phyloP scores from a whole-genome alignment of 92 coral and sea anemone species.

The Heliopora coerulea region DNA sequence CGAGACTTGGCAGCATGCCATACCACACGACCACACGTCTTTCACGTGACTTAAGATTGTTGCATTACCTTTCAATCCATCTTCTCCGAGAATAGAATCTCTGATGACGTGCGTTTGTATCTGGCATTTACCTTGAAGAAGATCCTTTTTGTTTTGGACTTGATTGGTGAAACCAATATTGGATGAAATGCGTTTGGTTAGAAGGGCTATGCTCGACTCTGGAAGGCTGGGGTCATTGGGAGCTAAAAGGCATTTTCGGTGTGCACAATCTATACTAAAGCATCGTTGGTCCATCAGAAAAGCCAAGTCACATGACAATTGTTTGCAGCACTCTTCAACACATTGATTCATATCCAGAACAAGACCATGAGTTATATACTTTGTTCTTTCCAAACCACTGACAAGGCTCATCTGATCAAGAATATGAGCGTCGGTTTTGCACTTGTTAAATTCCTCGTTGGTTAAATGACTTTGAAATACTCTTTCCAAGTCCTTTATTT shows the following conservation, averaged over 20 bases:
- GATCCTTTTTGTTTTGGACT: not conserved
- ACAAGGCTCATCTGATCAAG: conserved; percentile 59
- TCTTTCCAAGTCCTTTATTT: conserved; percentile 6
- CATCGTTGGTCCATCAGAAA: conserved; percentile 67
- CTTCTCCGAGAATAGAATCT: conserved; percentile 19
- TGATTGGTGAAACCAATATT: conserved; percentile 26
- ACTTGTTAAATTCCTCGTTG: not conserved
- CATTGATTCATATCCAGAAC: conserved; percentile 60
- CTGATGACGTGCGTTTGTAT: conserved; percentile 17
- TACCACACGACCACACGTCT: conserved; percentile 35
- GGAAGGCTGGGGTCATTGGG: conserved; percentile 43
- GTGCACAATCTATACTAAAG: conserved; percentile 64
- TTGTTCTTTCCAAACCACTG: conserved; percentile 62
- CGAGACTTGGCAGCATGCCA: conserved; percentile 22
- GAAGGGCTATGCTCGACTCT: conserved; percentile 22
- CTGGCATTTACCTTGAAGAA: conserved; percentile 6
- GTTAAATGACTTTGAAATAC: conserved; percentile 4
- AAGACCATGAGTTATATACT: conserved; percentile 60
- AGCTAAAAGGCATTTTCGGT: conserved; percentile 53
- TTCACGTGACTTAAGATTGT: conserved; percentile 21
- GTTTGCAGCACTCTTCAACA: conserved; percentile 62
- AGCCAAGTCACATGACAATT: conserved; percentile 66
- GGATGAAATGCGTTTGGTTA: conserved; percentile 24
- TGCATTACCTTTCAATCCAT: conserved; percentile 35
- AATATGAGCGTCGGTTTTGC: conserved; percentile 1